Evolutionary conservation across 2,888 invertebrate species (phyloP).

Genomic region (Caenorhabditis afra): DNA sequence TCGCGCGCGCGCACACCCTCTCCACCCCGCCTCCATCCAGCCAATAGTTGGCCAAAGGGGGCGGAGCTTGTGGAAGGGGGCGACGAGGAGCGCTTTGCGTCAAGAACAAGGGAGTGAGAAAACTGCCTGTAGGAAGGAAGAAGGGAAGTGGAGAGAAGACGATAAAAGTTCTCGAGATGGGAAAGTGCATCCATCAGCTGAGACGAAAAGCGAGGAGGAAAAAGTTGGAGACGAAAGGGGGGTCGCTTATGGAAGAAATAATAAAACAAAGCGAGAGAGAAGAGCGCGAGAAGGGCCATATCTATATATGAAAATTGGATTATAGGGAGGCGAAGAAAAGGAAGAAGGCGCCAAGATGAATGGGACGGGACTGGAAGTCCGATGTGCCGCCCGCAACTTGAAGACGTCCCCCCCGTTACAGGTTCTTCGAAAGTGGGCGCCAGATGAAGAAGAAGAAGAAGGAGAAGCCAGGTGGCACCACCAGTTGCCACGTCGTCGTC

Average conservation of each 20-base stretch:
- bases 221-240: conserved; percentile 1
- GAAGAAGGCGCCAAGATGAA: conserved; percentile 38
- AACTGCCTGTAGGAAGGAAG: too few species aligned
- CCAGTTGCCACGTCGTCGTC: neutral
- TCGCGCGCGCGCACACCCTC: neutral
- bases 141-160: neutral
- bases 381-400: too few species aligned
- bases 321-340: conserved; percentile 15
- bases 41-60: conserved; percentile 50
- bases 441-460: too few species aligned
- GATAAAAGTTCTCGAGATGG: too few species aligned
- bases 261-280: conserved; percentile 27
- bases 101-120: too few species aligned
- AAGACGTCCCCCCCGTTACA: too few species aligned
- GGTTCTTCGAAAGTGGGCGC: too few species aligned
- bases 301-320: conserved; percentile 45
- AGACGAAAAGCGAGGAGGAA: neutral
- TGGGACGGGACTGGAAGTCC: conserved; percentile 1
- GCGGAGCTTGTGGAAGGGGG: conserved; percentile 22
- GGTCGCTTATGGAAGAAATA: conserved; percentile 30
- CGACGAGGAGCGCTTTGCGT: too few species aligned
- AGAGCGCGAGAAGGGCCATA: neutral
- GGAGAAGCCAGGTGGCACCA: neutral
- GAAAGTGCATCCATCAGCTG: neutral
- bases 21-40: conserved; percentile 1